Conservation (phyloP, 2,888 invertebrate species). For the Diogma glabrata region DNA sequence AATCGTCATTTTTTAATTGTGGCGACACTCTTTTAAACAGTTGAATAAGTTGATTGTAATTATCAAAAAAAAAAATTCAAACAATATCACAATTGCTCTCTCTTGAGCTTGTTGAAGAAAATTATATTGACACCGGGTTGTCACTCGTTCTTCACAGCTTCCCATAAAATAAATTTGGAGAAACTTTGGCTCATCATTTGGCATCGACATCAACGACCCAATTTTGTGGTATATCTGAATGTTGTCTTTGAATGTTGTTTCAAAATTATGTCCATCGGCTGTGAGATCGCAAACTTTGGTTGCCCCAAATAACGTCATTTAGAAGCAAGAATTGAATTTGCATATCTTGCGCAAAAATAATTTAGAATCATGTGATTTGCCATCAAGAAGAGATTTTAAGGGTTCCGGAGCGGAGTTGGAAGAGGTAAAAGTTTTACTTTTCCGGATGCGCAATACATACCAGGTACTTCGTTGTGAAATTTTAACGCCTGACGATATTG, state of each 20-base stretch:
- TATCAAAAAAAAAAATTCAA: background rate
- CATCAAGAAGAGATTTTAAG: constrained; percentile 17
- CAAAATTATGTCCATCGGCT: background rate
- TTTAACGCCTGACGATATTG: constrained; percentile 22
- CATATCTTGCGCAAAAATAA: constrained; percentile 8
- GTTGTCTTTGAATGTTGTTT: background rate
- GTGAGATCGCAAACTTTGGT: background rate
- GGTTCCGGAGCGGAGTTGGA: constrained; percentile 26
- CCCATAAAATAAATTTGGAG: background rate
- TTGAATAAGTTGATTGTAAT: background rate
- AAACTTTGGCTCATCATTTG: background rate
- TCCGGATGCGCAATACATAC: constrained; percentile 30
- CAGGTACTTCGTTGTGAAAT: constrained; percentile 27
- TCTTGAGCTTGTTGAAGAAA: background rate
- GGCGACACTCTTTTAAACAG: background rate
- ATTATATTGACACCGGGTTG: background rate
- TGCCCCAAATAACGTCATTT: constrained; percentile 11
- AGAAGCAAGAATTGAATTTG: constrained; percentile 13
- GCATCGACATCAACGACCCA: background rate
- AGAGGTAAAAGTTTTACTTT: constrained; percentile 29
- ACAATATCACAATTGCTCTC: background rate
- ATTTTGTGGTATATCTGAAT: background rate
- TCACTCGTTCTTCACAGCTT: background rate
- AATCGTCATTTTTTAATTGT: background rate
- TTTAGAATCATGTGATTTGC: background rate